phyloP scores from a whole-genome alignment of 2,888 invertebrate species.

The Macrophya alboannulata region DNA sequence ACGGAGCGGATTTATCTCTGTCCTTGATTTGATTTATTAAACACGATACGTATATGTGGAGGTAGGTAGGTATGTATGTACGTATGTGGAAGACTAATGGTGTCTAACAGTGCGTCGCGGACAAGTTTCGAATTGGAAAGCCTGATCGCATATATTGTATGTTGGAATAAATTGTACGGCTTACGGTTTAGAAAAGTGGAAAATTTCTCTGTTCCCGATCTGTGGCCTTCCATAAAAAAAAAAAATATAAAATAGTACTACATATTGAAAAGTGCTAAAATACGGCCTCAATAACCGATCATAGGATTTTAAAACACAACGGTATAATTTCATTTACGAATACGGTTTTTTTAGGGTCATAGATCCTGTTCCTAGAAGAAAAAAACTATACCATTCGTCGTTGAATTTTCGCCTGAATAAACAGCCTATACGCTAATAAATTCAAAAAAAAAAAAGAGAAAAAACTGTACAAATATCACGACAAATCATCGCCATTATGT shows the following conservation, averaged over 20 bases:
- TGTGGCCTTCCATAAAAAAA: conserved; percentile 43
- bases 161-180: not conserved
- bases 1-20: not conserved
- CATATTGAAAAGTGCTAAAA: not conserved
- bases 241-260: not conserved
- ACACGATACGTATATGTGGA: not conserved
- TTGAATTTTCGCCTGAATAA: not conserved
- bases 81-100: not conserved
- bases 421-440: not conserved
- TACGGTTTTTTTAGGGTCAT: not conserved
- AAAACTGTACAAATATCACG: not conserved
- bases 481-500: not conserved
- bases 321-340: not conserved
- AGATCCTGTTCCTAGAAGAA: not conserved
- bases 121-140: conserved; percentile 41
- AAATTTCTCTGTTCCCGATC: conserved; percentile 50
- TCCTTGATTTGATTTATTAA: not conserved
- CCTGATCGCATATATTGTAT: not conserved
- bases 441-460: not conserved
- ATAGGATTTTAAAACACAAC: not conserved
- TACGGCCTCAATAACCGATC: conserved; percentile 11
- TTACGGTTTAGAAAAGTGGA: conserved; percentile 36
- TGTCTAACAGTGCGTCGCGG: not conserved
- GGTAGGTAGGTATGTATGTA: too few relatives aligned
- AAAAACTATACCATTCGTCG: not conserved